Conservation (phyloP, 2,797 vertebrate species). For the Anguilla anguilla region DNA sequence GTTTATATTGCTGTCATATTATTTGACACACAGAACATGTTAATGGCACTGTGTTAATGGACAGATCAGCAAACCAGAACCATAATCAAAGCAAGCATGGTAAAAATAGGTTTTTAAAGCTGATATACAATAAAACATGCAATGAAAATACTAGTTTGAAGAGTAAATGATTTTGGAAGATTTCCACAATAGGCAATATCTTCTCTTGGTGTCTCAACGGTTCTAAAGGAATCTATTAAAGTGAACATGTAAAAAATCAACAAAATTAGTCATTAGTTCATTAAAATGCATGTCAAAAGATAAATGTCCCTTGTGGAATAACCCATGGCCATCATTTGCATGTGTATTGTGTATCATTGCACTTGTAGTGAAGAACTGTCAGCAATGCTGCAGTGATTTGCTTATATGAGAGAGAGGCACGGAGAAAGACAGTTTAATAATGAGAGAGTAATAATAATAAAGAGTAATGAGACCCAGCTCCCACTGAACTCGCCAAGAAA, state of each 20-base stretch:
- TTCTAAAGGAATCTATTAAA: neutral
- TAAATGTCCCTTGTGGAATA: neutral
- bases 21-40: neutral
- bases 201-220: neutral
- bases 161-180: neutral
- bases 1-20: neutral
- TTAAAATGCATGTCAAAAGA: neutral
- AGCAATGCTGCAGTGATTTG: neutral
- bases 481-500: conserved; percentile 20
- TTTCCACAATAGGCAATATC: neutral
- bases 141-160: neutral
- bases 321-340: neutral
- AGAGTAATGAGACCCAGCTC: conserved; percentile 19
- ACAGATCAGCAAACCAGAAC: neutral
- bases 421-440: conserved; percentile 13
- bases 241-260: neutral
- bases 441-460: conserved; percentile 15
- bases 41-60: neutral
- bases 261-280: neutral
- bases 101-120: neutral
- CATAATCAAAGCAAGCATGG: neutral
- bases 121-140: neutral
- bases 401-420: neutral
- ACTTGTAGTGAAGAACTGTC: neutral
- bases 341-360: neutral